Percentiles rank a stretch among this genome's conserved stretches.
These are phyloP conservation scores for Dynastes hyllus DNA, from an alignment of 2,888 invertebrate species.

Conservation along the genomic window DNA sequence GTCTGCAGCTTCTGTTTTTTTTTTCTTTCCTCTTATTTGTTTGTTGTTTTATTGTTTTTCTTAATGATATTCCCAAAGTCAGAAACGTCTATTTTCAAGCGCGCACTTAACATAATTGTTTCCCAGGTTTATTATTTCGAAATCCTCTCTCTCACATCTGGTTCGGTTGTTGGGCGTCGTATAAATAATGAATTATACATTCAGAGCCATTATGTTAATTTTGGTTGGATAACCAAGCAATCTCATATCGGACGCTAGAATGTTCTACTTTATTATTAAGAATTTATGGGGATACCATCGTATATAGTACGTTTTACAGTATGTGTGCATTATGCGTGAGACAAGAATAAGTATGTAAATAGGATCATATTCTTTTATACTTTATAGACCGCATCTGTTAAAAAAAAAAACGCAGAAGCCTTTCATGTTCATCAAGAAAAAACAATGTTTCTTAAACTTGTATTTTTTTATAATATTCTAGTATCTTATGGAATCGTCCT, in stretches of 20 bases:
- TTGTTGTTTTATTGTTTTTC: constrained; percentile 4
- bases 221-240: constrained; percentile 14
- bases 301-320: neutral
- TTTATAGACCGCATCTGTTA: too few relatives aligned
- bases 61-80: constrained; percentile 20
- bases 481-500: too few relatives aligned
- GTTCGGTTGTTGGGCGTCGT: constrained; percentile 13
- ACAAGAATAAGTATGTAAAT: neutral
- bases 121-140: constrained; percentile 29
- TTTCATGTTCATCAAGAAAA: neutral
- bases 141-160: constrained; percentile 12
- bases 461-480: too few relatives aligned
- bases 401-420: too few relatives aligned
- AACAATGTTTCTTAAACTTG: too few relatives aligned
- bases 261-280: constrained; percentile 23
- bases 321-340: neutral
- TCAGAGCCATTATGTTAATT: constrained; percentile 31
- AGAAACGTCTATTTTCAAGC: constrained; percentile 11
- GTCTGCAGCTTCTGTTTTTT: neutral
- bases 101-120: constrained; percentile 42
- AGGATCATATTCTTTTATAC: neutral
- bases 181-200: constrained; percentile 39
- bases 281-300: neutral
- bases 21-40: neutral
- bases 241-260: constrained; percentile 3